These are phyloP conservation scores for Mandrillus leucophaeus DNA, from an alignment of 2,113 vertebrate genomes.

Conservation along the genomic window DNA sequence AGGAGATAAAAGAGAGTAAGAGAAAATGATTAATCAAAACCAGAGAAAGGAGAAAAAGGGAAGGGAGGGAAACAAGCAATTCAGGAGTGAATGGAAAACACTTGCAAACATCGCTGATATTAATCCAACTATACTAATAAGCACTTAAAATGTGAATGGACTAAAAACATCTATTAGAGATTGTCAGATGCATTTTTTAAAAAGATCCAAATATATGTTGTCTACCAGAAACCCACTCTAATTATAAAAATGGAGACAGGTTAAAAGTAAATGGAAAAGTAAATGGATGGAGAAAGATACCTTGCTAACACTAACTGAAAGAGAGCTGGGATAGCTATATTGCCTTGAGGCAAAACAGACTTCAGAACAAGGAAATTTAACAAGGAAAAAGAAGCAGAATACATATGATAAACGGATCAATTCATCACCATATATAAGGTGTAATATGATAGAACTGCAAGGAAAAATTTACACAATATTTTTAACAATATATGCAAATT, in stretches of 20 bases:
- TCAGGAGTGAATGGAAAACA: background rate
- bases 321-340: too few relatives aligned
- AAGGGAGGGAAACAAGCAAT: background rate
- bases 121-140: background rate
- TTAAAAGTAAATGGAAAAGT: too few relatives aligned
- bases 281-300: background rate
- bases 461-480: background rate
- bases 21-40: background rate
- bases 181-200: background rate
- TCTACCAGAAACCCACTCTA: background rate
- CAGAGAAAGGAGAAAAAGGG: background rate
- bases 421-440: background rate
- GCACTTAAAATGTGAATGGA: background rate
- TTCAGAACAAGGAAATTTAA: background rate
- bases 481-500: too few relatives aligned
- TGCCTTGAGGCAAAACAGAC: background rate
- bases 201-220: background rate
- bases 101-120: background rate
- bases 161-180: background rate
- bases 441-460: background rate
- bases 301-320: background rate
- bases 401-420: background rate
- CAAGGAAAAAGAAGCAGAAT: background rate
- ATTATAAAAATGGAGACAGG: background rate
- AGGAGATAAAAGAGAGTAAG: background rate